Conservation (phyloP, 2,113 vertebrate genomes). For the Panthera leo region DNA sequence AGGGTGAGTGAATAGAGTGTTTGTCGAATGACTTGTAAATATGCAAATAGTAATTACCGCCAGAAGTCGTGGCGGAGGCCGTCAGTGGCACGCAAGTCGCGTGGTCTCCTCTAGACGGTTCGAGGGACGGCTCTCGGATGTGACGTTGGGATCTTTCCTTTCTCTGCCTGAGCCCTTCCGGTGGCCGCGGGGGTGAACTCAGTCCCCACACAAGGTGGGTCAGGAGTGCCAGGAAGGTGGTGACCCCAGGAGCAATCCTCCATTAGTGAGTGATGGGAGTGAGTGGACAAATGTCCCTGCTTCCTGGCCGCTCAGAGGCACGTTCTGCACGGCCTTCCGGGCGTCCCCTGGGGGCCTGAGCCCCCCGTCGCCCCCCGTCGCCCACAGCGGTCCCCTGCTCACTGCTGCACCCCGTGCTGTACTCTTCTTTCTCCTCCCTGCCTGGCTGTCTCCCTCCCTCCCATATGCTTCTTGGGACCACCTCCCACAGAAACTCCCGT, state of each 20-base stretch:
- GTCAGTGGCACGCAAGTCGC: accelerated
- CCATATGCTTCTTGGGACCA: background rate
- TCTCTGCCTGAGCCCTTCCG: background rate
- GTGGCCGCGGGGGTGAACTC: background rate
- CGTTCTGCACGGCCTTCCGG: background rate
- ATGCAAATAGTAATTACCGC: background rate
- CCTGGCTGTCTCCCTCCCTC: background rate
- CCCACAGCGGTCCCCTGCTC: background rate
- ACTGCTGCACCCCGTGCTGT: accelerated
- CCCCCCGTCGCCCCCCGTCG: accelerated
- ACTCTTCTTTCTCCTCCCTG: background rate
- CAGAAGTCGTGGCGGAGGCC: background rate
- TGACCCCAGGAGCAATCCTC: background rate
- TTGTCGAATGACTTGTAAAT: background rate
- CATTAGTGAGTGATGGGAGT: background rate
- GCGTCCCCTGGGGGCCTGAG: accelerated
- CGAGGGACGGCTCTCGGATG: background rate
- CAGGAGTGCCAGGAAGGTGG: background rate
- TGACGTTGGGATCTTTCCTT: background rate
- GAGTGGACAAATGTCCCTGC: too few relatives aligned
- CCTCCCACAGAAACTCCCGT: background rate
- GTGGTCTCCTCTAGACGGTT: background rate
- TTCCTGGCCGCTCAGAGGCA: background rate
- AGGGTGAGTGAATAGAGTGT: background rate
- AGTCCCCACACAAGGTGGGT: accelerated